These are phyloP conservation scores for Chionis minor DNA, from an alignment of 2,113 vertebrate species.

Conservation along the genomic window DNA sequence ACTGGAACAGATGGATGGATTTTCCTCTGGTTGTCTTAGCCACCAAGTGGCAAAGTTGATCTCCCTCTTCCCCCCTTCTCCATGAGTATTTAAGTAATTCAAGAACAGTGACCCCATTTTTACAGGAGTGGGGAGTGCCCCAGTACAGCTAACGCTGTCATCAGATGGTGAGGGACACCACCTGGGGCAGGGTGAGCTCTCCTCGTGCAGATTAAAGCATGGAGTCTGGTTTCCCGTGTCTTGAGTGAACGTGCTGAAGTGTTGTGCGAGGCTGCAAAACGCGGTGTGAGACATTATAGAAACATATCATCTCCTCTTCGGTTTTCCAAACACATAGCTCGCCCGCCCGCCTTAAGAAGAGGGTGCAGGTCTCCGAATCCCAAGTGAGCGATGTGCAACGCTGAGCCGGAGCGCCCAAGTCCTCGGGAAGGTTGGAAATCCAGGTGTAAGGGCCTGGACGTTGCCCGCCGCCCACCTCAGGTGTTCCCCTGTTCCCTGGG, in stretches of 20 bases:
- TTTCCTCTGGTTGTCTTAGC: background rate
- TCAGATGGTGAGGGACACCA: background rate
- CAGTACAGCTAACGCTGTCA: background rate
- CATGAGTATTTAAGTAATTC: background rate
- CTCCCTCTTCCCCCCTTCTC: background rate
- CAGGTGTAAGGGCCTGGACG: fast-evolving
- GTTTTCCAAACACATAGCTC: background rate
- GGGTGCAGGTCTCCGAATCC: background rate
- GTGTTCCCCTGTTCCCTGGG: background rate
- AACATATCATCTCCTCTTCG: background rate
- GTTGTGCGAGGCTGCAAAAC: background rate
- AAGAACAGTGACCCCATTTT: background rate
- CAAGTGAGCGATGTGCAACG: fast-evolving
- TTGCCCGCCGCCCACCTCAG: fast-evolving
- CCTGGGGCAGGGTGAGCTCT: background rate
- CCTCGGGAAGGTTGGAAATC: background rate
- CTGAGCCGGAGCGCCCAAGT: background rate
- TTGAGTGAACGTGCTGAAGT: background rate
- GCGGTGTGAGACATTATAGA: background rate
- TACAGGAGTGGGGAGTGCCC: background rate
- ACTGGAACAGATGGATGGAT: background rate
- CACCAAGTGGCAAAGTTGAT: background rate
- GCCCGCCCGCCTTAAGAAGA: background rate
- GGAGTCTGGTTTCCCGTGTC: background rate
- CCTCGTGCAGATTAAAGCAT: background rate